Base-by-base conservation (phyloP, 2,113 vertebrate genomes). In the Eira barbara region DNA sequence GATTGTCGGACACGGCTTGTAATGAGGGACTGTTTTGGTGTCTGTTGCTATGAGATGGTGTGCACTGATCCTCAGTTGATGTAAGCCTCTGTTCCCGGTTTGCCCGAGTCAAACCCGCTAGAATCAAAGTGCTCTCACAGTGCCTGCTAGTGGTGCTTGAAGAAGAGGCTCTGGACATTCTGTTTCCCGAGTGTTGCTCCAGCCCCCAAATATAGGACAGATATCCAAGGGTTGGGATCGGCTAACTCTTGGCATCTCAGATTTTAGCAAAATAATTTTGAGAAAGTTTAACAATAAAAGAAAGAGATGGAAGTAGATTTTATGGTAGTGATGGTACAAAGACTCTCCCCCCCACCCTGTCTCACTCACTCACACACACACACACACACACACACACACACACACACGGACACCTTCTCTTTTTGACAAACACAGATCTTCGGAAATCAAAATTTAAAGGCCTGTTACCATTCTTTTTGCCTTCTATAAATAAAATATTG, bases 31-130 rank as follows among this genome's bases (percentile, higher is more conserved):
- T 95, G 97, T 98, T 98, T 97, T 97, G 83, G 97, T 95, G 93
- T 92, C 98, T 98, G 98, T 98, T 98, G 98, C 98, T 98, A 97
- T 89, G 98, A 88, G 98, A 95, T 97, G 91, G 95, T 96, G 91
- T 80, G 96, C 97, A 91, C 92, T 81, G 95, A 97, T 96, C 95
- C 96, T 91, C 17, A 0, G 91, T 84, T 74, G 85, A 87, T 88
- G 95, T 81, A 87, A 98, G 94, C 57, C 14, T 3, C 88, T 84
- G 91, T 67, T 97, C 97, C 63, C 52, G 39, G 93, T 98, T 95
- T 61, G 95, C 89, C 95, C 74, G 27, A 42, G 59, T 87, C 55
- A 4, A 79, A 94, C 52, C 67, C 92, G 76, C 7, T 69, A 29
- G 23, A 80, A 14, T 67, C 83, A 93, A 97, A 97, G 61, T 52